Evolutionary conservation across 2,888 invertebrate species (phyloP).

Genomic region (Baronia brevicornis): DNA sequence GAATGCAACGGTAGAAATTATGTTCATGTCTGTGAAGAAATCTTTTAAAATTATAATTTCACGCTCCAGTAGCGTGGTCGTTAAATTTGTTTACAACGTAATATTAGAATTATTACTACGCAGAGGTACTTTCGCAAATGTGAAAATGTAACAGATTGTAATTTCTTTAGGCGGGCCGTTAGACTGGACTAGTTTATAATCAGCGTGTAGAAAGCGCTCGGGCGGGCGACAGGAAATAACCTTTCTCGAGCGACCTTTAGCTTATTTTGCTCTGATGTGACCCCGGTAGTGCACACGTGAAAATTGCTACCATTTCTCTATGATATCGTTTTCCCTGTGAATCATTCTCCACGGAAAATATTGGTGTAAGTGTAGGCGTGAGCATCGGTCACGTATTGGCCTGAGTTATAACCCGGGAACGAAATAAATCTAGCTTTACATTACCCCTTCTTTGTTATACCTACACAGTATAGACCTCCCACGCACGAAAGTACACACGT

Average conservation of each 20-base stretch:
- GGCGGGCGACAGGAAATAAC: slow-evolving; percentile 57
- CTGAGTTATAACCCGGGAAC: slow-evolving; percentile 61
- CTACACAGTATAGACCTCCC: slow-evolving; percentile 46
- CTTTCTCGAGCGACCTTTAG: slow-evolving; percentile 60
- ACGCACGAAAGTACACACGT: slow-evolving; percentile 36
- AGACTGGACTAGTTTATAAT: slow-evolving; percentile 60
- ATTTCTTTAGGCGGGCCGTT: slow-evolving; percentile 29
- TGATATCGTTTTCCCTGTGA: slow-evolving; percentile 41
- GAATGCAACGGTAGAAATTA: slow-evolving; percentile 4
- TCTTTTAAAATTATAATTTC: slow-evolving; percentile 16
- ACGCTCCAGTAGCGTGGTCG: slow-evolving; percentile 13
- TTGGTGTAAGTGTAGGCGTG: slow-evolving; percentile 54
- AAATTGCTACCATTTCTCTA: slow-evolving; percentile 58
- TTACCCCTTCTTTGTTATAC: slow-evolving; percentile 28
- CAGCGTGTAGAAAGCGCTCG: slow-evolving; percentile 55
- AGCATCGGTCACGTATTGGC: slow-evolving; percentile 68
- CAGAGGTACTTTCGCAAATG: slow-evolving; percentile 16
- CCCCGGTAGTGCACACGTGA: slow-evolving; percentile 51
- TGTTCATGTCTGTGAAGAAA: slow-evolving; percentile 6
- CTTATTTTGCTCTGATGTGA: slow-evolving; percentile 46
- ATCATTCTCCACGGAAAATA: slow-evolving; percentile 33
- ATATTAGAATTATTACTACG: neutral
- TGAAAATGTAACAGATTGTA: slow-evolving; percentile 24
- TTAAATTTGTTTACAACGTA: slow-evolving; percentile 5
- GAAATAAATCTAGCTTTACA: slow-evolving; percentile 57